Evolutionary conservation across 2,797 vertebrate genomes (phyloP).

Genomic region (Chiloscyllium punctatum): DNA sequence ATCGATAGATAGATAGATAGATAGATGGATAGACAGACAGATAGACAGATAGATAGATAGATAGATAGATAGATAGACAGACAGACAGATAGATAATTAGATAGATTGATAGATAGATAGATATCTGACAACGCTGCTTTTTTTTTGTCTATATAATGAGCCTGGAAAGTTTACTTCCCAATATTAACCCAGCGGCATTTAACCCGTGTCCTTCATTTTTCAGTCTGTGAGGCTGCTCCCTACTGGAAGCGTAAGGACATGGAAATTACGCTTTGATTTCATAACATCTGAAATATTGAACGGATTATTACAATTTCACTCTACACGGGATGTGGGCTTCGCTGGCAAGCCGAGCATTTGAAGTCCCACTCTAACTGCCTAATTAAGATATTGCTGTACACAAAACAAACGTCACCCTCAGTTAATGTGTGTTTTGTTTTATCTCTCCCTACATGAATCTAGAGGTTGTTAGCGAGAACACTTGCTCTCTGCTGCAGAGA

Average conservation of each 20-base stretch:
- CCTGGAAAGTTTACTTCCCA: not conserved
- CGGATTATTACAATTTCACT: not conserved
- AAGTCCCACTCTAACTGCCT: no score
- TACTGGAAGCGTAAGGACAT: not conserved
- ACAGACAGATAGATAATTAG: not conserved
- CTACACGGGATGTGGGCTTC: no score
- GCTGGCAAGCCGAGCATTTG: no score
- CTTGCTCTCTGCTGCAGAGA: not conserved
- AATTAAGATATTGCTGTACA: no score
- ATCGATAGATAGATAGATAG: not conserved
- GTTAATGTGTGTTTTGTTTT: no score
- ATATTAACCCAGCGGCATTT: not conserved
- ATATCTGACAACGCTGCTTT: not conserved
- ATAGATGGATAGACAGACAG: not conserved
- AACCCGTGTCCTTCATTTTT: not conserved
- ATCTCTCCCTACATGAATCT: not conserved
- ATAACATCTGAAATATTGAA: not conserved
- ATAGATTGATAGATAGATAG: not conserved
- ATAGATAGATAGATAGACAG: not conserved
- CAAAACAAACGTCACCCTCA: not conserved
- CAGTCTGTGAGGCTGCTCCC: conserved; percentile 8
- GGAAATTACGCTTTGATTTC: not conserved
- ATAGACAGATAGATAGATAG: not conserved
- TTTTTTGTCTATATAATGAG: not conserved
- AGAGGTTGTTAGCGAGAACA: not conserved